Evolutionary conservation across 2,797 vertebrate species (phyloP).

Genomic region (Xyrichtys novacula): DNA sequence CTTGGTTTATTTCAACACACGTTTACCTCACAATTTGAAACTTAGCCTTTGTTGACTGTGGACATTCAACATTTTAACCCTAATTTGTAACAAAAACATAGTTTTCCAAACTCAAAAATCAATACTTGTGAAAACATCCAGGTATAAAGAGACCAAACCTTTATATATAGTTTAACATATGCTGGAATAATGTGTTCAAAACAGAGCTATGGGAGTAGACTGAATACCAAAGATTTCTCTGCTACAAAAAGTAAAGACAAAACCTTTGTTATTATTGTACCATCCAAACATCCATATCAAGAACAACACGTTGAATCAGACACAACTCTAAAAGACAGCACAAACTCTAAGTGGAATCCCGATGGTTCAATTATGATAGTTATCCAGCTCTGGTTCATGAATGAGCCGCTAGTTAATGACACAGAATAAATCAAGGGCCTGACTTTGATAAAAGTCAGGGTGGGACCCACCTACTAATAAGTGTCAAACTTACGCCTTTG

Average conservation of each 20-base stretch:
- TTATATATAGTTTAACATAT: no score
- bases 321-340: conserved; percentile 23
- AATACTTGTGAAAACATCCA: no score
- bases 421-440: conserved; percentile 69
- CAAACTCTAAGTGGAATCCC: conserved; percentile 4
- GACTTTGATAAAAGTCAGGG: conserved; percentile 71
- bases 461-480: conserved; percentile 67
- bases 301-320: not conserved
- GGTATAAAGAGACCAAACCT: no score
- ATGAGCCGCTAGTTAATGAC: conserved; percentile 56
- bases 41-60: no score
- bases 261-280: conserved; percentile 8
- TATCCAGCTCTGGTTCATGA: conserved; percentile 45
- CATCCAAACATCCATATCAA: not conserved
- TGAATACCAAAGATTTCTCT: conserved; percentile 1
- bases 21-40: no score
- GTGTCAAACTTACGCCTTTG: conserved; percentile 58
- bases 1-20: no score
- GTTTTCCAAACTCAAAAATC: no score
- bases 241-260: not conserved
- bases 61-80: no score
- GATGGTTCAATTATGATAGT: conserved; percentile 17
- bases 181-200: no score
- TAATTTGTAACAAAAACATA: no score
- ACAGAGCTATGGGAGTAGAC: no score